Percentiles rank a stretch among this genome's conserved stretches.
Conservation (phyloP, 2,113 vertebrate genomes). For the Ptyas mucosa region DNA sequence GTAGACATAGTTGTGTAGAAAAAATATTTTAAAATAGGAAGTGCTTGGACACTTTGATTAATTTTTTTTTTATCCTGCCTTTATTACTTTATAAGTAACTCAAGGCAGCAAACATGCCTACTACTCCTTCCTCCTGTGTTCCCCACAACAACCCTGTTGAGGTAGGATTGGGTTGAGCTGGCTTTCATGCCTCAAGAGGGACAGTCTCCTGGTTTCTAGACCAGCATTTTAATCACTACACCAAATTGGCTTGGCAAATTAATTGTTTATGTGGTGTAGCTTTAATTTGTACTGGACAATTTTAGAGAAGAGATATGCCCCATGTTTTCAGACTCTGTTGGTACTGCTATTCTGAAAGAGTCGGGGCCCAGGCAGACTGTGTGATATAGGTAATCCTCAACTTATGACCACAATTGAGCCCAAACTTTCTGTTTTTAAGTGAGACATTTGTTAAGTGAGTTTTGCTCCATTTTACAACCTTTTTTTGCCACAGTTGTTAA, state of each 20-base stretch:
- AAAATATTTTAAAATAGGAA: neutral
- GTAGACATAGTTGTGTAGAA: neutral
- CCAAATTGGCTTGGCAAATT: neutral
- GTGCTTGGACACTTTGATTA: neutral
- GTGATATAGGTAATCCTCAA: neutral
- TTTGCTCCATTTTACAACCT: too few relatives aligned
- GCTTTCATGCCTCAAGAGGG: neutral
- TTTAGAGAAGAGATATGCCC: neutral
- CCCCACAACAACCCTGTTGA: neutral
- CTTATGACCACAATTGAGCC: too few relatives aligned
- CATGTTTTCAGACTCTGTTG: neutral
- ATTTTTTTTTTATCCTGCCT: neutral
- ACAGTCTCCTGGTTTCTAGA: neutral
- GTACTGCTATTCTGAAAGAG: neutral
- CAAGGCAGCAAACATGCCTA: neutral
- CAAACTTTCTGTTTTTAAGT: too few relatives aligned
- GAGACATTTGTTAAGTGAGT: too few relatives aligned
- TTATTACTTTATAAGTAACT: neutral
- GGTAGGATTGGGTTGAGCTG: neutral
- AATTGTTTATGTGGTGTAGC: neutral
- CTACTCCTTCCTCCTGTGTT: neutral
- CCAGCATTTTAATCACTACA: neutral
- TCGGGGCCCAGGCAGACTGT: neutral
- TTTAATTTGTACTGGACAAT: neutral
- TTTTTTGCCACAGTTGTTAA: too few relatives aligned